Evolutionary conservation across 2,888 invertebrate species (phyloP), one percentile per base, ranked within the genome.

Genomic region (Venusia cambrica): DNA sequence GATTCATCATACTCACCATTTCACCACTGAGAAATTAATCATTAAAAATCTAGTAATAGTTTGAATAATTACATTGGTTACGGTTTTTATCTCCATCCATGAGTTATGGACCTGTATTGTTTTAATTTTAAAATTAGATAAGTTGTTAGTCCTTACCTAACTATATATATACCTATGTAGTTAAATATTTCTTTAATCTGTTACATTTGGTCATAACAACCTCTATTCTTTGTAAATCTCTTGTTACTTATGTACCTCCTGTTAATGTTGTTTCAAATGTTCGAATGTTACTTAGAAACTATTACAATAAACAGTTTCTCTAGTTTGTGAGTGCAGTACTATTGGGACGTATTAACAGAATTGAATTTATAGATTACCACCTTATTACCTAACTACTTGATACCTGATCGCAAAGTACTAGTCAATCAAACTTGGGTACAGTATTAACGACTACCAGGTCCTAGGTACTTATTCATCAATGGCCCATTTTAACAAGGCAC

Each of bases 271-370:
- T 51, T 49, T 50, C 66, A 56, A 49, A 57, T 48, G 51, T 51
- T 68, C 54, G 54, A 63, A 64, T 62, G 54, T 50, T 39, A 49
- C 53, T 49, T 59, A 61, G 48, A 17, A 22, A 28, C 9, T 52
- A 51, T 40, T n/a, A n/a, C n/a, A n/a, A n/a, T n/a, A n/a, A n/a
- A n/a, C n/a, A 20, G 5, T 50, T 45, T 51, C 42, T 45, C 53
- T 62, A 43, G 44, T 62, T 63, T 58, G 49, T 55, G 59, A 62
- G 57, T 57, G 50, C 62, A 62, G 63, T 64, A 60, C 58, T 54
- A 53, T 44, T 48, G 54, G 53, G 60, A 59, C 54, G 57, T 49
- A 27, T 27, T 18, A 27, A 21, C 26, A 31, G 11, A 26, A 37
- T 45, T 22, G 10, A 32, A 51, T 34, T 38, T 25, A 39, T 37